A percentile compares a stretch with the other conserved stretches of the same genome.
phyloP scores from a whole-genome alignment of 23 tunicate species.

The Halocynthia aurantium region DNA sequence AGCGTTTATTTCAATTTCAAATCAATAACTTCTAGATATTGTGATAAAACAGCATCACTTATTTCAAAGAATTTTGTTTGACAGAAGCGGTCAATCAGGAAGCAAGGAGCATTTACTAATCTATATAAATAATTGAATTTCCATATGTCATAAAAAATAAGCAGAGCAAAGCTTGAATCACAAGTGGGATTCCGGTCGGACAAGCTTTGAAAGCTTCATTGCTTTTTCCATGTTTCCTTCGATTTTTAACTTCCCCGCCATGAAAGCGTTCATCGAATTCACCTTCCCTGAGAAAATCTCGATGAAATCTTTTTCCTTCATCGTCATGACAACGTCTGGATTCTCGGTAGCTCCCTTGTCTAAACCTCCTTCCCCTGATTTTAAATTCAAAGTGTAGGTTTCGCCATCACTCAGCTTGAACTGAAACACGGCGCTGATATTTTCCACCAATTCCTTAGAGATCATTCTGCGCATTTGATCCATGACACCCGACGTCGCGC shows the following conservation, averaged over 20 bases:
- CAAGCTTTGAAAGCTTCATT: slow-evolving; percentile 17
- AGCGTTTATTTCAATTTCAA: no score
- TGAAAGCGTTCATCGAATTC: slow-evolving; percentile 90
- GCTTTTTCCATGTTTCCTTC: slow-evolving; percentile 78
- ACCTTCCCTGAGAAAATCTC: slow-evolving; percentile 76
- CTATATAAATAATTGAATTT: no score
- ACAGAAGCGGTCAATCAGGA: no score
- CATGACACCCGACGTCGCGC: slow-evolving; percentile 1
- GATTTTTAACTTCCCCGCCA: slow-evolving; percentile 89
- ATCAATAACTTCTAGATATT: no score
- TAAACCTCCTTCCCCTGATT: slow-evolving; percentile 80
- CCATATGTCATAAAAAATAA: neutral
- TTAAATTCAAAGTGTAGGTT: slow-evolving; percentile 77
- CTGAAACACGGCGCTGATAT: slow-evolving; percentile 18
- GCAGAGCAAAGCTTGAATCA: neutral
- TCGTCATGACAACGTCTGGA: slow-evolving; percentile 68
- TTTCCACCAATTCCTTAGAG: neutral
- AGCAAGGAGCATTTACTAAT: no score
- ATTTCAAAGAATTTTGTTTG: no score
- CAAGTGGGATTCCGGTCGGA: neutral
- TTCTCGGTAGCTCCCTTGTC: slow-evolving; percentile 41
- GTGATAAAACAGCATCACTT: no score
- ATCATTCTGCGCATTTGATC: slow-evolving; percentile 11
- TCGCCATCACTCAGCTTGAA: slow-evolving; percentile 11
- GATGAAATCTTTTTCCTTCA: slow-evolving; percentile 75